Conservation (phyloP, 2,797 vertebrate species). For the Pseudomugil gertrudae region DNA sequence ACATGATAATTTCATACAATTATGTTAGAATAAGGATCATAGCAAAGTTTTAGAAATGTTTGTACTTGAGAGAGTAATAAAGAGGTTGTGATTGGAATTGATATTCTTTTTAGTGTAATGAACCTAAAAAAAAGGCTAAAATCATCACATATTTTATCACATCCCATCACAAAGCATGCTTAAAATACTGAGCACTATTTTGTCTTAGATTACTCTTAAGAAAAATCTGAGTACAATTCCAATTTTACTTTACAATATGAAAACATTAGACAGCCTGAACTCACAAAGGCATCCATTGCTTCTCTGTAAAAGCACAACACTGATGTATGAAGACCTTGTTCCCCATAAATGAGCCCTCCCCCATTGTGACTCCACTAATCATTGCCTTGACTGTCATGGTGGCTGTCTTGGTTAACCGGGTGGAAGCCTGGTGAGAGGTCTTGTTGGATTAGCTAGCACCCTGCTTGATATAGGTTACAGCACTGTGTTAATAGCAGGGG, state of each 20-base stretch:
- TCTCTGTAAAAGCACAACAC: constrained; percentile 35
- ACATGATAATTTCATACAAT: background rate
- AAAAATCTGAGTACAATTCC: background rate
- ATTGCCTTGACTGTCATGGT: constrained; percentile 60
- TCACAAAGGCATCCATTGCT: background rate
- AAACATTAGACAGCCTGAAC: background rate
- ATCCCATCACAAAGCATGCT: too few species aligned
- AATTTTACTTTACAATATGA: background rate
- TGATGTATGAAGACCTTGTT: constrained; percentile 40
- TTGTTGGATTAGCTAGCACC: constrained; percentile 77
- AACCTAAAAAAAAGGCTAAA: background rate
- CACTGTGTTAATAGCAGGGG: constrained; percentile 58
- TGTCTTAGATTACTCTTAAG: background rate
- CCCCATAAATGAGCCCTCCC: constrained; percentile 57
- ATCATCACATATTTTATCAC: background rate
- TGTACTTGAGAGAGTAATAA: too few species aligned
- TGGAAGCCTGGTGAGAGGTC: constrained; percentile 70
- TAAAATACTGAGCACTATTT: background rate
- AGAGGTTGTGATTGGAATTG: too few species aligned
- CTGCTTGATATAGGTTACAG: constrained; percentile 80
- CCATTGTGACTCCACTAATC: constrained; percentile 59
- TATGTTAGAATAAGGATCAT: background rate
- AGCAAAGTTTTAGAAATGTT: too few species aligned
- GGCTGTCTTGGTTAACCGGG: constrained; percentile 45
- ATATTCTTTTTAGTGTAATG: too few species aligned